phyloP scores from a whole-genome alignment of 2,797 vertebrate genomes.

The Delichon dasypus region DNA sequence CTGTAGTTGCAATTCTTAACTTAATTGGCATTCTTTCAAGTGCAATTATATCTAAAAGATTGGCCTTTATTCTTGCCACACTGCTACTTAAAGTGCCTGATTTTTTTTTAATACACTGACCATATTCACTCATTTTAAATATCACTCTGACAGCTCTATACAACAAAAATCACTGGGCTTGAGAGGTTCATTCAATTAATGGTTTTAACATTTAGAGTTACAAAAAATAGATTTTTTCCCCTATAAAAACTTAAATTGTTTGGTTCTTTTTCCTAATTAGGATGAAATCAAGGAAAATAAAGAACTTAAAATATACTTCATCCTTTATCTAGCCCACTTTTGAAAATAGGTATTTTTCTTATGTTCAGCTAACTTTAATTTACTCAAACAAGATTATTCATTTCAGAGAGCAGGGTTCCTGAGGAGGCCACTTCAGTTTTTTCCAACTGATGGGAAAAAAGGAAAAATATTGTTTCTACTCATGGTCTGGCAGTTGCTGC shows the following conservation, averaged over 20 bases:
- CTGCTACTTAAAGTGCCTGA: conserved; percentile 49
- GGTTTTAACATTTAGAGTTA: conserved; percentile 40
- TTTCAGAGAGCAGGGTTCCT: not conserved
- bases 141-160: conserved; percentile 45
- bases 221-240: not conserved
- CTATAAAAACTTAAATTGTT: not conserved
- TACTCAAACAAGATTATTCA: not conserved
- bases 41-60: conserved; percentile 55
- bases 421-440: not conserved
- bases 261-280: not conserved
- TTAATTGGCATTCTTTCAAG: conserved; percentile 68
- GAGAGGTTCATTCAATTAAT: conserved; percentile 35
- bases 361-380: not conserved
- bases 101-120: conserved; percentile 57
- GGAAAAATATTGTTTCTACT: not conserved
- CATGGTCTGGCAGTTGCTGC: not conserved
- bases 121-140: conserved; percentile 64
- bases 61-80: conserved; percentile 53
- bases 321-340: not conserved
- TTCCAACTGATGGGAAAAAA: not conserved
- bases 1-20: conserved; percentile 22
- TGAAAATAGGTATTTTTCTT: not conserved
- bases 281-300: not conserved
- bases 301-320: not conserved
- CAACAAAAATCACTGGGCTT: conserved; percentile 39